These are phyloP conservation scores for Plotosus lineatus DNA, from an alignment of 2,113 vertebrate species.

Conservation along the genomic window DNA sequence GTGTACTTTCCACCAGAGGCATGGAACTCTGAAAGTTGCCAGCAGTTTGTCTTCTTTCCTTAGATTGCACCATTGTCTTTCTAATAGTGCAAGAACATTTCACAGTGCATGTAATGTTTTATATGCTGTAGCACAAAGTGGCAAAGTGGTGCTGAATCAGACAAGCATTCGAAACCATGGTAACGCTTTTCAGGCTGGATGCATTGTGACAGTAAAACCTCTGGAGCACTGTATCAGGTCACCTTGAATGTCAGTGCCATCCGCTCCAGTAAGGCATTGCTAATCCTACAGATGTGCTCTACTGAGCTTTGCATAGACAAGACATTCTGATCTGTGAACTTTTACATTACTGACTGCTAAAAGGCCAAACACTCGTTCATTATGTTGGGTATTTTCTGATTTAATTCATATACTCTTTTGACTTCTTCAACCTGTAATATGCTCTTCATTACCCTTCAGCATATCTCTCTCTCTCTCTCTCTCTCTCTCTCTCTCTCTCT, in stretches of 20 bases:
- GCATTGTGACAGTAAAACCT: not conserved
- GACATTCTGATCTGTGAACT: not conserved
- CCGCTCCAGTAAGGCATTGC: not conserved
- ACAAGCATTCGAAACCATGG: not conserved
- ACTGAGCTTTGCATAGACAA: not conserved
- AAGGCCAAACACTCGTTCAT: not conserved
- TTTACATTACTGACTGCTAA: not conserved
- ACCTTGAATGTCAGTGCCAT: conserved; percentile 1
- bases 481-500: not conserved
- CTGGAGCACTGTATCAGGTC: not conserved
- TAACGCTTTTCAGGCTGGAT: not conserved
- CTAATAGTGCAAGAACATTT: not conserved
- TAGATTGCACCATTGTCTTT: not conserved
- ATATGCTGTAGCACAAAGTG: not conserved
- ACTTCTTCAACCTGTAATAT: not conserved
- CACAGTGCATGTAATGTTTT: not conserved
- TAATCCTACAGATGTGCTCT: not conserved
- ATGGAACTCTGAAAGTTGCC: too few species aligned
- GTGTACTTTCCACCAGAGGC: not conserved
- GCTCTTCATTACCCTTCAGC: not conserved
- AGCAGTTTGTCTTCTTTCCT: not conserved
- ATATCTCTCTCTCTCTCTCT: not conserved
- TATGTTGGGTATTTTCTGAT: not conserved
- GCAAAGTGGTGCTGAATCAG: not conserved
- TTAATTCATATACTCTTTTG: not conserved